Conservation (phyloP, 64 coral and sea anemone species). For the Porites australiensis region DNA sequence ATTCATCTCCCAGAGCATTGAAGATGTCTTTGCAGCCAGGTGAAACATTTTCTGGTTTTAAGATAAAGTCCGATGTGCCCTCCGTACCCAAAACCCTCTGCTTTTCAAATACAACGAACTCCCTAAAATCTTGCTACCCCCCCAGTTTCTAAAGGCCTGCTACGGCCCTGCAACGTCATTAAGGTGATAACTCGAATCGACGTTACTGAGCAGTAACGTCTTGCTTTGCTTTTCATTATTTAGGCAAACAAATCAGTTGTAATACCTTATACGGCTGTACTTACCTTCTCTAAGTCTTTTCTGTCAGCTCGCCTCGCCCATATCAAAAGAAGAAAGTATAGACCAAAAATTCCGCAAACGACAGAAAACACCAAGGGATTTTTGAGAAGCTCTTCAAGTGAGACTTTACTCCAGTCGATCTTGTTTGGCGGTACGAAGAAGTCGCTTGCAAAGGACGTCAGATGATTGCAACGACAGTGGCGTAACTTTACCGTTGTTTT, state of each 20-base stretch:
- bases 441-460: constrained; percentile 94
- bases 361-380: constrained; percentile 94
- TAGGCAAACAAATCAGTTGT: no score
- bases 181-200: no score
- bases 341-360: constrained; percentile 90
- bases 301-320: constrained; percentile 94
- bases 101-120: no score
- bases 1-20: no score
- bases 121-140: no score
- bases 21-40: no score
- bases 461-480: constrained; percentile 82
- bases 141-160: no score
- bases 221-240: no score
- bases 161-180: no score
- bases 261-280: background rate
- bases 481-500: constrained; percentile 56
- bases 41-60: no score
- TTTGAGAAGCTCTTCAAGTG: constrained; percentile 81
- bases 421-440: constrained; percentile 97
- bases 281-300: constrained; percentile 93
- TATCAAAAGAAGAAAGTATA: constrained; percentile 88
- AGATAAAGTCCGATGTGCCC: no score
- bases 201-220: background rate
- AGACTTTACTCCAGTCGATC: constrained; percentile 94
- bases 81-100: no score